Evolutionary conservation across 2,888 invertebrate genomes (phyloP).

Genomic region (Xestobium rufovillosum): DNA sequence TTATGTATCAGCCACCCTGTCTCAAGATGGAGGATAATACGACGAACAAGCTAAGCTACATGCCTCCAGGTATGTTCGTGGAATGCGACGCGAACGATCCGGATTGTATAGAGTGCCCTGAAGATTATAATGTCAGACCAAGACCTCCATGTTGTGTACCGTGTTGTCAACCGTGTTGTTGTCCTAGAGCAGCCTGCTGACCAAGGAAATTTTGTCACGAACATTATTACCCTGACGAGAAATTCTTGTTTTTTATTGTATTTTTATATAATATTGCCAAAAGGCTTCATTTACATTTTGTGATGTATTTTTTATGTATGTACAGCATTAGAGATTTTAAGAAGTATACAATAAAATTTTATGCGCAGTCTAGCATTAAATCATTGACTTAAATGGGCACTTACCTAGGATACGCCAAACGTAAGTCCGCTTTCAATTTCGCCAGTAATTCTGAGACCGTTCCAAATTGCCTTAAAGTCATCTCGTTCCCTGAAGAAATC

Average conservation of each 20-base stretch:
- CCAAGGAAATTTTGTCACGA: no score
- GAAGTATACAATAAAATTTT: no score
- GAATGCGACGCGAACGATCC: slow-evolving; percentile 50
- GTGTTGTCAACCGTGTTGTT: slow-evolving; percentile 37
- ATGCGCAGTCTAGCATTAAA: no score
- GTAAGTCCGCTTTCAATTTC: slow-evolving; percentile 77
- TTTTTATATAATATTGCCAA: no score
- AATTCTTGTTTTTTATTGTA: no score
- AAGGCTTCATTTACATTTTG: no score
- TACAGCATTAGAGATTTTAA: no score
- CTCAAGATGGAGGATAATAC: slow-evolving; percentile 51
- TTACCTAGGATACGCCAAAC: slow-evolving; percentile 83
- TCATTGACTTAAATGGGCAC: no score
- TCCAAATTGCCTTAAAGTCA: slow-evolving; percentile 80
- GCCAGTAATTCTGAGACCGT: slow-evolving; percentile 81
- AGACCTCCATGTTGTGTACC: slow-evolving; percentile 24
- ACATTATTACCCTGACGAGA: no score
- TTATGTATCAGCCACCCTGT: slow-evolving; percentile 40
- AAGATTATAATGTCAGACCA: slow-evolving; percentile 22
- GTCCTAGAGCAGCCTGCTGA: slow-evolving; percentile 40
- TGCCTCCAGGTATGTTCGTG: slow-evolving; percentile 52
- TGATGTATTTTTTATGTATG: no score
- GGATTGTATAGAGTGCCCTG: slow-evolving; percentile 44
- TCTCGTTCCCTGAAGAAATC: slow-evolving; percentile 65
- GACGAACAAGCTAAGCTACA: slow-evolving; percentile 53